Evolutionary conservation across 2,797 vertebrate species (phyloP).

Genomic region (Podargus strigoides): DNA sequence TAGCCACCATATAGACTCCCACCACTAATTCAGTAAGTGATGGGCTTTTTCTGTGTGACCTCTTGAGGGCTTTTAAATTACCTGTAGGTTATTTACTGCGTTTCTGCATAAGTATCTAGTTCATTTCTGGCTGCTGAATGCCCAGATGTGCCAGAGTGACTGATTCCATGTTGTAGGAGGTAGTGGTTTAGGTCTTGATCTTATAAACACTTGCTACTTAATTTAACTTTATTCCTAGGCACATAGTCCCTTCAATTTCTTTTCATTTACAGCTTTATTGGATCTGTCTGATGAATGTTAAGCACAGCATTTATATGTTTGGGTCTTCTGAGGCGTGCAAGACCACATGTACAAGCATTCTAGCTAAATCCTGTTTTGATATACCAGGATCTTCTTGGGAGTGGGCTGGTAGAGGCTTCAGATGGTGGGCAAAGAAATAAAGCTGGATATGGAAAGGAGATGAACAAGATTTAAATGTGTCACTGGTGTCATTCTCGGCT

Average conservation of each 20-base stretch:
- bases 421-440: background rate
- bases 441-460: background rate
- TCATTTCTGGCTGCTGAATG: background rate
- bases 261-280: background rate
- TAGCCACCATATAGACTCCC: background rate
- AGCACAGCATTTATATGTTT: background rate
- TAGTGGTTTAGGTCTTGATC: slow-evolving; percentile 3
- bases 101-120: background rate
- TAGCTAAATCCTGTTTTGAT: background rate
- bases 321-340: background rate
- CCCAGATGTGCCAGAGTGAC: background rate
- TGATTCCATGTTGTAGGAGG: background rate
- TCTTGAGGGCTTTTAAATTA: slow-evolving; percentile 27
- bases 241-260: background rate
- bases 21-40: background rate
- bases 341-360: background rate
- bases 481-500: background rate
- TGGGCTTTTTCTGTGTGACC: background rate
- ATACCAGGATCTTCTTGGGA: background rate
- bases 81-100: background rate
- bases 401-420: background rate
- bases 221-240: slow-evolving; percentile 7
- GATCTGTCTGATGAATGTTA: background rate
- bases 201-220: background rate
- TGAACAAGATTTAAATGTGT: background rate